Conservation (phyloP, 1,140 invertebrate species). For the Calosoma granatense region DNA sequence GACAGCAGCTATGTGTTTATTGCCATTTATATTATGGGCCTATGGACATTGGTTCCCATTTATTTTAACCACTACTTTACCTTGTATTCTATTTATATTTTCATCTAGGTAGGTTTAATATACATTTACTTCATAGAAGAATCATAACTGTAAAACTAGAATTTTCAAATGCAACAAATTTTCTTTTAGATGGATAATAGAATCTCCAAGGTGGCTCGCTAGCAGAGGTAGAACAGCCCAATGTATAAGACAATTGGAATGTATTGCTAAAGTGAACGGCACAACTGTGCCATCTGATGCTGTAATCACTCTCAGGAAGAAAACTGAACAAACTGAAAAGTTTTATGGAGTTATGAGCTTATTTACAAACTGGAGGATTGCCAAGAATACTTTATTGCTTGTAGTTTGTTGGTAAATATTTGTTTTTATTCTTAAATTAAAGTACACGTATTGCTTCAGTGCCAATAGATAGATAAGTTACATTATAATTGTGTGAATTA, state of each 20-base stretch:
- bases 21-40: constrained; percentile 47
- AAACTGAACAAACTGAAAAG: constrained; percentile 25
- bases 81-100: constrained; percentile 23
- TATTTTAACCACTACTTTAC: constrained; percentile 24
- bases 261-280: constrained; percentile 16
- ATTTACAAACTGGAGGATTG: constrained; percentile 41
- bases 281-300: constrained; percentile 10
- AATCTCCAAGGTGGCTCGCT: constrained; percentile 22
- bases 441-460: no score
- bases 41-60: constrained; percentile 44
- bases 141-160: not conserved
- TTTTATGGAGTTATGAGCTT: constrained; percentile 40
- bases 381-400: no score
- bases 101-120: constrained; percentile 18
- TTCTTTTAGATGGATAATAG: constrained; percentile 14
- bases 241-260: constrained; percentile 10
- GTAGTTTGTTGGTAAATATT: no score
- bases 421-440: no score
- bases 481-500: no score
- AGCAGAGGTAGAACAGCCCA: constrained; percentile 14
- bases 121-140: not conserved
- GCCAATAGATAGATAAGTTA: no score
- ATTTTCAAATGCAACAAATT: not conserved
- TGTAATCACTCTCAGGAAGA: constrained; percentile 5
- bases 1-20: constrained; percentile 40